Conservation (phyloP, 2,797 vertebrate genomes). For the Cryptoprocta ferox region DNA sequence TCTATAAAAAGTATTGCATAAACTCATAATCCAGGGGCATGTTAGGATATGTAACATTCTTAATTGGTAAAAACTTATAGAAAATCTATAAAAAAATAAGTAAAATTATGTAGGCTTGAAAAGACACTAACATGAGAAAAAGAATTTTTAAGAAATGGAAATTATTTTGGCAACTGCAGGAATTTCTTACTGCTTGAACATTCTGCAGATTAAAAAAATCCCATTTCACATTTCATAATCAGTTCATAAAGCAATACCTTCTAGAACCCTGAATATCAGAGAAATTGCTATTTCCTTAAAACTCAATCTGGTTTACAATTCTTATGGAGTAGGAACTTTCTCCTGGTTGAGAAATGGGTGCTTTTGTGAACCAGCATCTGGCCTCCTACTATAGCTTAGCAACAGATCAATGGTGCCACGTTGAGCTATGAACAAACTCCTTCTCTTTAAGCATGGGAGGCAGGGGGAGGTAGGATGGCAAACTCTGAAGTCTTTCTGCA, state of each 20-base stretch:
- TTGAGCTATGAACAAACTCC: not conserved
- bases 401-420: not conserved
- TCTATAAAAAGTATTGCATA: not conserved
- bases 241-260: not conserved
- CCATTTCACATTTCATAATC: not conserved
- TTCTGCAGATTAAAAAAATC: not conserved
- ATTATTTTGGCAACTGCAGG: not conserved
- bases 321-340: not conserved
- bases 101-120: not conserved
- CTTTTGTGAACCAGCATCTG: not conserved
- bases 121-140: not conserved
- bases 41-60: not conserved
- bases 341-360: not conserved
- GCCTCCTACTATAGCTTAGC: not conserved
- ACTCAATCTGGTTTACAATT: not conserved
- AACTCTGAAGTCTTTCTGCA: not conserved
- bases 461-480: not conserved
- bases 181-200: not conserved
- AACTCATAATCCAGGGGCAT: not conserved
- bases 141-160: not conserved
- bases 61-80: not conserved
- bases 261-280: not conserved
- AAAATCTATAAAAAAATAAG: not conserved
- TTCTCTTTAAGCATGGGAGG: not conserved
- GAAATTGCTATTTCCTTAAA: constrained; percentile 5